Evolutionary conservation across 1,140 invertebrate genomes (phyloP).

Genomic region (Trichomalopsis sarcophagae): DNA sequence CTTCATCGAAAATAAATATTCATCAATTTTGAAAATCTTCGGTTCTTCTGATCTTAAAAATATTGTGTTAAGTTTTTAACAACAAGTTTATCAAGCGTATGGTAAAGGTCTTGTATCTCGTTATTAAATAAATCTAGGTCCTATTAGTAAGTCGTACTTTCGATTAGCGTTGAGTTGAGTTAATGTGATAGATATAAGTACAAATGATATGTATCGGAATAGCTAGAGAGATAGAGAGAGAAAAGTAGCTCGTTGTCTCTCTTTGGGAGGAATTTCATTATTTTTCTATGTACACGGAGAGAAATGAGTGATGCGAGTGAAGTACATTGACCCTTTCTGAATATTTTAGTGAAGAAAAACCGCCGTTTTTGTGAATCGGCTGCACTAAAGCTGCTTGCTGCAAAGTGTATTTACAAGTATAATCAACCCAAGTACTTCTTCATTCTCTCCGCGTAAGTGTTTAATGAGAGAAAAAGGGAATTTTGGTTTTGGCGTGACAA

Average conservation of each 20-base stretch:
- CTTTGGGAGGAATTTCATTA: not conserved
- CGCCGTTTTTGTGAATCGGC: not conserved
- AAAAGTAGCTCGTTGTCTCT: slow-evolving; percentile 32
- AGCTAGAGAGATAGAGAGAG: not conserved
- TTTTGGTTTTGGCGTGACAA: slow-evolving; percentile 39
- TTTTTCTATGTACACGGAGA: slow-evolving; percentile 35
- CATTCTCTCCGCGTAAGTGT: slow-evolving; percentile 55
- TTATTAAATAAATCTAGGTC: not conserved
- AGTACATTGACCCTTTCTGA: not conserved
- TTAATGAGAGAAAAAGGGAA: slow-evolving; percentile 55
- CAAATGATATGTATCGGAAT: not conserved
- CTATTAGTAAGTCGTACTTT: not conserved
- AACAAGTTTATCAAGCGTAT: slow-evolving; percentile 8
- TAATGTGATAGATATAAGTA: not conserved
- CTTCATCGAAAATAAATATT: not conserved
- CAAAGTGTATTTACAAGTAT: slow-evolving; percentile 16
- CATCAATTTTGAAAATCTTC: slow-evolving; percentile 29
- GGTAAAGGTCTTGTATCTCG: not conserved
- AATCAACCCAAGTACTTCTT: not conserved
- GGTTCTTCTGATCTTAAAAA: slow-evolving; percentile 29
- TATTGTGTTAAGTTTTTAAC: not conserved
- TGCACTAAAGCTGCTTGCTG: not conserved
- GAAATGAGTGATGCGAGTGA: slow-evolving; percentile 8
- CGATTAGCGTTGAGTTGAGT: not conserved
- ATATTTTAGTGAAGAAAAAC: slow-evolving; percentile 6